Evolutionary conservation across 2,888 invertebrate species (phyloP).

Genomic region (Nemoura dubitans): DNA sequence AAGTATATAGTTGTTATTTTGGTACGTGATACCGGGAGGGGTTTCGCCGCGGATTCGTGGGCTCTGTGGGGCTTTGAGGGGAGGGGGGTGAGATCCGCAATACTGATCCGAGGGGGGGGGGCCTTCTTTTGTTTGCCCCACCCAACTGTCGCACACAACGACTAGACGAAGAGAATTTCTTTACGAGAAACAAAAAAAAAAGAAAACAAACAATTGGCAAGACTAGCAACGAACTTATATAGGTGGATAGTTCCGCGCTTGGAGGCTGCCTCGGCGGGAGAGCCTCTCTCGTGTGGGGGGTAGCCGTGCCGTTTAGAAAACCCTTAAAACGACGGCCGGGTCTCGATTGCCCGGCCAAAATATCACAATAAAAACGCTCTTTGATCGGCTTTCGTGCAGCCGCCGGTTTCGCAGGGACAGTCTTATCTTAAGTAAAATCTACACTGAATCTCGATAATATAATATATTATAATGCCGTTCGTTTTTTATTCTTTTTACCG

Average conservation of each 20-base stretch:
- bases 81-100: slow-evolving; percentile 47
- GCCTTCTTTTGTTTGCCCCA: background rate
- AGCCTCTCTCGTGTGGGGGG: background rate
- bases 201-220: slow-evolving; percentile 36
- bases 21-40: background rate
- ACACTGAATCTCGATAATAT: slow-evolving; percentile 28
- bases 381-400: slow-evolving; percentile 26
- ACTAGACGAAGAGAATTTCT: slow-evolving; percentile 49
- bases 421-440: slow-evolving; percentile 37
- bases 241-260: slow-evolving; percentile 25
- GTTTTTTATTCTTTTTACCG: slow-evolving; percentile 16
- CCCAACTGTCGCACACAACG: slow-evolving; percentile 39
- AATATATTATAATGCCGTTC: slow-evolving; percentile 30
- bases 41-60: background rate
- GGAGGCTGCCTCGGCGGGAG: background rate
- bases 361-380: slow-evolving; percentile 42
- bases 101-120: slow-evolving; percentile 40
- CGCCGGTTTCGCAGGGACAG: slow-evolving; percentile 33
- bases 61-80: slow-evolving; percentile 19
- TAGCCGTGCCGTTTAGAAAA: background rate
- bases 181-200: slow-evolving; percentile 20
- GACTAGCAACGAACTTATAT: slow-evolving; percentile 48
- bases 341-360: background rate
- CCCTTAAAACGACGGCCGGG: slow-evolving; percentile 3
- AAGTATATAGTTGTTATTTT: slow-evolving; percentile 2